Evolutionary conservation across 2,113 vertebrate genomes (phyloP), one percentile per base, ranked within the genome.

Genomic region (Turnix velox): DNA sequence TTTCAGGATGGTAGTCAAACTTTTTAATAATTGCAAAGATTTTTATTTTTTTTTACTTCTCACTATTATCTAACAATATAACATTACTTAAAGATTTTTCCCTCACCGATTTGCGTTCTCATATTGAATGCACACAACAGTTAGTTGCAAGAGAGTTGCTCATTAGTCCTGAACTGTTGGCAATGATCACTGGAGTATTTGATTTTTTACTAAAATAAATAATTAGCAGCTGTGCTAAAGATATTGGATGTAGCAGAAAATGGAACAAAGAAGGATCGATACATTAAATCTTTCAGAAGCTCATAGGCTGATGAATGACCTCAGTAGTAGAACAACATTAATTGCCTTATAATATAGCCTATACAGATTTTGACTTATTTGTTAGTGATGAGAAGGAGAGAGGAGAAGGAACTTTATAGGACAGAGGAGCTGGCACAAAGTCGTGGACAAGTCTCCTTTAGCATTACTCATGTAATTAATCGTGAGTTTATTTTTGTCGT

Each of bases 141-240:
- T 39, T 91, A 66, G 28, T 65, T 90, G 84, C 52, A 52, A 92
- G 63, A 95, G 54, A 90, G 49, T n/a, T 83, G 54, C 83, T 94
- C 85, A 67, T 95, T 88, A 95, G 65, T 79, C 75, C 54, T 90
- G 46, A 78, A 87, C 63, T 78, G 62, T 40, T 91, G 74, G 71
- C 94, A 89, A 43, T 73, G 81, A 93, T 83, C 79, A 80, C n/a
- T 87, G 58, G 14, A 96, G 58, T 76, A 87, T 90, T 95, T 89
- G 72, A 68, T 65, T 31, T 96, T 94, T 93, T 87, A 88, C 55
- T 37, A 81, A 94, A 95, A 95, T 85, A 94, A 95, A 87, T 77
- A 92, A 90, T 93, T 94, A 95, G 61, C 35, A 68, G 91, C 81
- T 61, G 20, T 54, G 24, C 4, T 15, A 80, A 89, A 87, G 84